These are phyloP conservation scores for Rhea pennata DNA, from an alignment of 2,113 vertebrate genomes.

Conservation along the genomic window DNA sequence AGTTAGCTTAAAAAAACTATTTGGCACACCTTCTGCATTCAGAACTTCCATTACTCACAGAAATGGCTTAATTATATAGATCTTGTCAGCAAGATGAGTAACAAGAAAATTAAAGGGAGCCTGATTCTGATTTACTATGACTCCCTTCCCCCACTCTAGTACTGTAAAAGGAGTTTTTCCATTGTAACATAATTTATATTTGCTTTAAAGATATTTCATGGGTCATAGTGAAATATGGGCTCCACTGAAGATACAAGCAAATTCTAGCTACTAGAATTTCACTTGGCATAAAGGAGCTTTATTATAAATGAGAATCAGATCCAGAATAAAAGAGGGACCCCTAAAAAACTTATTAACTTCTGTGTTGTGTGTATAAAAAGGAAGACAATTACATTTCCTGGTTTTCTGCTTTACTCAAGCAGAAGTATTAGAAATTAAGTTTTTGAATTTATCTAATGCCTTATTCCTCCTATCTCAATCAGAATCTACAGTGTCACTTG, in stretches of 20 bases:
- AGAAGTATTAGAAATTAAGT: background rate
- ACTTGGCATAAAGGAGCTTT: background rate
- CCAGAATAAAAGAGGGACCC: background rate
- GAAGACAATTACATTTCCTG: background rate
- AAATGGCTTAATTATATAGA: conserved; percentile 11
- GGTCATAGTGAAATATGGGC: background rate
- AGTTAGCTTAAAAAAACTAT: background rate
- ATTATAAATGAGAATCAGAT: background rate
- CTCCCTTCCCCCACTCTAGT: background rate
- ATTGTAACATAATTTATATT: background rate
- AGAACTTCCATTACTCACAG: background rate
- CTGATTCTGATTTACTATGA: conserved; percentile 9
- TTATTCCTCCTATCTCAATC: background rate
- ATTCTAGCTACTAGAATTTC: background rate
- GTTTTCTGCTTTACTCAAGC: background rate
- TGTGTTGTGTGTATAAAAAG: background rate
- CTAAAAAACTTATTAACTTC: background rate
- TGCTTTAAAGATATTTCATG: background rate
- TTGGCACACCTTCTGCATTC: background rate
- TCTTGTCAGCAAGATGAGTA: background rate
- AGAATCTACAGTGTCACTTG: background rate
- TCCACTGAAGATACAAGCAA: background rate
- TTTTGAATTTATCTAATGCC: background rate
- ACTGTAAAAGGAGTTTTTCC: background rate
- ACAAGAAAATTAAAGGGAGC: conserved; percentile 8